Percentiles rank a stretch among this genome's conserved stretches.
Evolutionary conservation across 1,140 invertebrate genomes (phyloP).

Genomic region (Ceratoteleas bidentatus): DNA sequence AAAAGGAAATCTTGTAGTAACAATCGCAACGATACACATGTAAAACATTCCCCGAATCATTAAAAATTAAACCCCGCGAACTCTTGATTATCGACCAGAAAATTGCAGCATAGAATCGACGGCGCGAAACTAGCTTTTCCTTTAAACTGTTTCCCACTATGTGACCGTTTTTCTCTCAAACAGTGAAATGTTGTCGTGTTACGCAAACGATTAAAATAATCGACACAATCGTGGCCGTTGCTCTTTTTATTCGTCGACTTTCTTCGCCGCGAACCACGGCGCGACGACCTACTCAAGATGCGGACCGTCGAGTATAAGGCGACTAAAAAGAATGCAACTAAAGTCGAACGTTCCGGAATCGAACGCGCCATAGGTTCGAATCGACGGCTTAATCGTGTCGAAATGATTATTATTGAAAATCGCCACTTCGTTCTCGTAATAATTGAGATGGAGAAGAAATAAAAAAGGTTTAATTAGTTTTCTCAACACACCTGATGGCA

Average conservation of each 20-base stretch:
- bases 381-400: constrained; percentile 3
- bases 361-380: background rate
- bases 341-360: too few species aligned
- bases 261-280: background rate
- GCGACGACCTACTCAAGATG: background rate
- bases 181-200: constrained; percentile 5
- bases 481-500: constrained; percentile 22
- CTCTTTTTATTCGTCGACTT: background rate
- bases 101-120: too few species aligned
- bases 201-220: background rate
- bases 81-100: too few species aligned
- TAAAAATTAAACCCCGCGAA: too few species aligned
- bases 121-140: too few species aligned
- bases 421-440: constrained; percentile 21
- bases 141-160: too few species aligned
- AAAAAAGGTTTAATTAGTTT: constrained; percentile 35
- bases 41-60: too few species aligned
- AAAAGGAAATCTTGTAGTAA: too few species aligned
- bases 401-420: constrained; percentile 29
- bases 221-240: background rate
- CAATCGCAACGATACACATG: too few species aligned
- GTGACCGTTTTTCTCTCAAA: background rate
- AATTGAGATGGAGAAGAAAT: constrained; percentile 24
- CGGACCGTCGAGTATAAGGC: background rate
- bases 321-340: background rate